These are phyloP conservation scores for Lithophane leautieri DNA, from an alignment of 2,888 invertebrate species.

Conservation along the genomic window DNA sequence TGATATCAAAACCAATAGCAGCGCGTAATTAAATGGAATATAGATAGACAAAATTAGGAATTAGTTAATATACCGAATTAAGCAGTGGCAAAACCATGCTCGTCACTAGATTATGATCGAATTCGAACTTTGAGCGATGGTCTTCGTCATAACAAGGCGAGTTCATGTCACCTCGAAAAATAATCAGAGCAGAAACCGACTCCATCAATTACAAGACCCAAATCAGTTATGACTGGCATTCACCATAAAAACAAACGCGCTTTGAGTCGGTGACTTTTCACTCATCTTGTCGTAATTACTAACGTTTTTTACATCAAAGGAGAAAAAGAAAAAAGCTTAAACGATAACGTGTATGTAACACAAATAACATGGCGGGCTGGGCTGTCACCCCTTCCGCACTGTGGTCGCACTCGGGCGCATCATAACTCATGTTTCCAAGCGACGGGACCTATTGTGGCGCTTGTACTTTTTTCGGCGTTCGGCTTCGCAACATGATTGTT, in stretches of 20 bases:
- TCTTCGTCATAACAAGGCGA: slow-evolving; percentile 26
- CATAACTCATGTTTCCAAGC: slow-evolving; percentile 80
- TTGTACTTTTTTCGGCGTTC: slow-evolving; percentile 77
- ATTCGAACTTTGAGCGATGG: slow-evolving; percentile 27
- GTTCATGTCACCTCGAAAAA: slow-evolving; percentile 42
- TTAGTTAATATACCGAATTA: slow-evolving; percentile 16
- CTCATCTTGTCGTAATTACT: slow-evolving; percentile 53
- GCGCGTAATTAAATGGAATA: slow-evolving; percentile 46
- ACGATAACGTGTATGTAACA: slow-evolving; percentile 63
- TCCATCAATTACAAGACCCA: slow-evolving; percentile 44
- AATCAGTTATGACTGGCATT: slow-evolving; percentile 36
- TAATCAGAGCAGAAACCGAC: slow-evolving; percentile 29
- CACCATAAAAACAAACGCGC: slow-evolving; percentile 36
- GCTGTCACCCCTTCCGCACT: slow-evolving; percentile 65
- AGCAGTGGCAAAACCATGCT: not conserved
- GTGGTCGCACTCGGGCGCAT: slow-evolving; percentile 66
- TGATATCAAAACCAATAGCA: slow-evolving; percentile 53
- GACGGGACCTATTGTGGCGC: slow-evolving; percentile 78
- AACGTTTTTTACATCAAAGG: slow-evolving; percentile 61
- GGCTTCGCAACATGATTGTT: slow-evolving; percentile 81
- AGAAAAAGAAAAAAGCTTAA: slow-evolving; percentile 57
- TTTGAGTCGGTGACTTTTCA: slow-evolving; percentile 44
- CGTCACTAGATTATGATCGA: slow-evolving; percentile 21
- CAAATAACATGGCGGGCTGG: slow-evolving; percentile 53
- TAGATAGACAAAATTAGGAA: slow-evolving; percentile 40